Conservation (phyloP, 2,797 vertebrate species). For the Columba guinea region DNA sequence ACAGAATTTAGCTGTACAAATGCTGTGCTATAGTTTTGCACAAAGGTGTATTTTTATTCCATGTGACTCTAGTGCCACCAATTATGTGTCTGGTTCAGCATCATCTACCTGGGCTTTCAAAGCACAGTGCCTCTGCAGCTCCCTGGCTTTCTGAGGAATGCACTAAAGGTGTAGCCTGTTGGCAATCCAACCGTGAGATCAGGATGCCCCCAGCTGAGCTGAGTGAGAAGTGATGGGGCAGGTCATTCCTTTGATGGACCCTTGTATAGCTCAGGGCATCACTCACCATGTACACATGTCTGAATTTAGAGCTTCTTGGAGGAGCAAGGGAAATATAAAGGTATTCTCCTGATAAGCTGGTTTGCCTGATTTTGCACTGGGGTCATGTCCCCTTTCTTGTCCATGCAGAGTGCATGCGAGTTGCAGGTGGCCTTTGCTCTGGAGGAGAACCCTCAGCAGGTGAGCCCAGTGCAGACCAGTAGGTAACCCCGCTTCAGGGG, state of each 20-base stretch:
- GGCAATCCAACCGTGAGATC: not conserved
- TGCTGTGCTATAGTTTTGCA: not conserved
- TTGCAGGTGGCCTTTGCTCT: rapidly evolving
- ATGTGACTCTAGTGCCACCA: not conserved
- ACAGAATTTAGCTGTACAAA: not conserved
- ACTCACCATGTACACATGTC: not conserved
- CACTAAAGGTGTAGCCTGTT: not conserved
- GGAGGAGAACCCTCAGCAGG: not conserved
- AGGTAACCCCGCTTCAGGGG: not conserved
- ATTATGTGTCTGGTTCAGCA: not conserved
- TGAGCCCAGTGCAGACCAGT: not conserved
- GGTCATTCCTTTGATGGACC: not conserved
- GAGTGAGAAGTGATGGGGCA: not conserved
- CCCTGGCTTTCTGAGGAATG: not conserved
- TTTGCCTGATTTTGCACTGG: not conserved
- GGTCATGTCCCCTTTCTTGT: not conserved
- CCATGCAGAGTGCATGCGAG: rapidly evolving
- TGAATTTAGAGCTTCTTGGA: not conserved
- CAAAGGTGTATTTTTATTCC: not conserved
- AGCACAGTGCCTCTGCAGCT: not conserved
- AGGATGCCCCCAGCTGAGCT: rapidly evolving
- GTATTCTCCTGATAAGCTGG: not conserved
- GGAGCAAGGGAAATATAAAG: not conserved
- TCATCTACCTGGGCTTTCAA: too few species aligned
- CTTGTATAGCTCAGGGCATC: not conserved